Conservation (phyloP, 2,888 invertebrate genomes). For the Bellardia bayeri region DNA sequence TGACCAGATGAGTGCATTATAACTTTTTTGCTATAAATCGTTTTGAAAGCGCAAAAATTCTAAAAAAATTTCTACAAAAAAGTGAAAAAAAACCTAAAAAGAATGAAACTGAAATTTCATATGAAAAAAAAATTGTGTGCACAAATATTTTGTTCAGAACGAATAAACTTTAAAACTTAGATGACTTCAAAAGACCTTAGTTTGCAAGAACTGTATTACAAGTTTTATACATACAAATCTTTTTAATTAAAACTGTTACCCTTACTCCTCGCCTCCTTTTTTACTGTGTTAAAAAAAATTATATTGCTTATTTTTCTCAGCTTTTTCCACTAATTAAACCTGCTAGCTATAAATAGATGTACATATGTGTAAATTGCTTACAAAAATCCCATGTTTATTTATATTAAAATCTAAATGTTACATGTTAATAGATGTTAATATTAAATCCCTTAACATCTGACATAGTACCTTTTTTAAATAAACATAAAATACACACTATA, state of each 20-base stretch:
- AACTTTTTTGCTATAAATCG: too few species aligned
- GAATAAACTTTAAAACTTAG: too few species aligned
- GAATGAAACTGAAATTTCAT: too few species aligned
- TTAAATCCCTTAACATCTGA: constrained; percentile 71
- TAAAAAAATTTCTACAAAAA: too few species aligned
- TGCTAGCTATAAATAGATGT: neutral
- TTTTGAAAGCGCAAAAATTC: too few species aligned
- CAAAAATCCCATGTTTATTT: constrained; percentile 45
- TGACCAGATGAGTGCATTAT: too few species aligned
- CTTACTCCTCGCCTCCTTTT: neutral
- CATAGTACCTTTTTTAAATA: constrained; percentile 63
- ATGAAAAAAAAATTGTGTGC: too few species aligned
- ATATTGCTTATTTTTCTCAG: constrained; percentile 5
- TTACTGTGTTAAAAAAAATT: neutral
- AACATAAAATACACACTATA: constrained; percentile 51
- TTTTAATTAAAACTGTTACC: neutral
- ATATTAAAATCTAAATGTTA: constrained; percentile 56
- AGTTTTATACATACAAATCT: constrained; percentile 27
- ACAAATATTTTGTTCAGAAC: too few species aligned
- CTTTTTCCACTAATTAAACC: constrained; percentile 39
- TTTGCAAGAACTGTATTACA: neutral
- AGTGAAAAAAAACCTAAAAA: too few species aligned
- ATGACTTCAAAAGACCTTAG: too few species aligned
- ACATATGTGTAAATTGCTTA: neutral
- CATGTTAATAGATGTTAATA: constrained; percentile 69